Percentiles rank a stretch among this genome's conserved stretches.
These are phyloP conservation scores for Alaudala cheleensis DNA, from an alignment of 2,113 vertebrate genomes.

Conservation along the genomic window DNA sequence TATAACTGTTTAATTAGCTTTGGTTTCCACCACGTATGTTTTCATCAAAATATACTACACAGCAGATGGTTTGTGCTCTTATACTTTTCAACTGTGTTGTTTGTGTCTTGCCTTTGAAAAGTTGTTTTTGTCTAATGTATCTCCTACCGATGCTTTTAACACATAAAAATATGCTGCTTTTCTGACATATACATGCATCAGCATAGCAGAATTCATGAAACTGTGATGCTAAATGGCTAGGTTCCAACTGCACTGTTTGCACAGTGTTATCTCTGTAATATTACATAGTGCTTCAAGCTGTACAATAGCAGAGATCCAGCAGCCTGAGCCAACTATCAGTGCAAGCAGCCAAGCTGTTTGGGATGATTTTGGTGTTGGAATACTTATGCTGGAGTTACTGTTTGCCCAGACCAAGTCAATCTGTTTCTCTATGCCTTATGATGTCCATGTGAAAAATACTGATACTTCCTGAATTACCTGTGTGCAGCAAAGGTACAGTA, in stretches of 20 bases:
- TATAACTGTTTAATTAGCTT: conserved; percentile 14
- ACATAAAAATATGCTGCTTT: background rate
- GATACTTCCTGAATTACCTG: background rate
- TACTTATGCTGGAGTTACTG: background rate
- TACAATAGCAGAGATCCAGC: background rate
- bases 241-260: background rate
- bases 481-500: background rate
- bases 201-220: background rate
- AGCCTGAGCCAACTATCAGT: background rate
- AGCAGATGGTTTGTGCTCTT: conserved; percentile 57
- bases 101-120: conserved; percentile 19
- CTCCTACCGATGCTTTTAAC: background rate
- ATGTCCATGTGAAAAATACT: background rate
- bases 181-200: background rate
- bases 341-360: background rate
- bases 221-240: background rate
- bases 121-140: background rate
- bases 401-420: background rate
- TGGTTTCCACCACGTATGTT: background rate
- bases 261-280: background rate
- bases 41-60: conserved; percentile 13
- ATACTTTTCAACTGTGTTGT: background rate
- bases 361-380: background rate
- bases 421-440: background rate
- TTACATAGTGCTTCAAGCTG: background rate